Evolutionary conservation across 2,797 vertebrate genomes (phyloP), one percentile per base, ranked within the genome.

Genomic region (Parotocinclus haroldoi): DNA sequence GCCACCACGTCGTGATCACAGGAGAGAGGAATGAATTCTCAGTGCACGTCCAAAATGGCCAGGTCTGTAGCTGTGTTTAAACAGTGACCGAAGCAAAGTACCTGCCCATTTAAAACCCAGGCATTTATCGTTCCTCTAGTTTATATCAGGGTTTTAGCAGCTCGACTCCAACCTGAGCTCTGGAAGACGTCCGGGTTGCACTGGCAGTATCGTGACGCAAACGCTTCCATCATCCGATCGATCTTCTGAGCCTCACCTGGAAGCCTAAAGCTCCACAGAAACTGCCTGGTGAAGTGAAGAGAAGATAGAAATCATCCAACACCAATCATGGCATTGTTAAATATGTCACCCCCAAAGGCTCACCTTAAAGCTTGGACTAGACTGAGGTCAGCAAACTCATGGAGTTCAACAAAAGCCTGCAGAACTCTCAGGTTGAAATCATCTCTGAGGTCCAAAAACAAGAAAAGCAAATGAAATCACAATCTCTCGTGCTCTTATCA

Each of bases 171-270:
- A 99, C 96, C 96, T 91, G 96, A 96, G 11, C 95, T 98, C 89
- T 98, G 96, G 89, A 98, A 98, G 81, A 99, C 96, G 3, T 96
- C 96, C 0, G 92, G 91, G 83, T 98, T 98, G 83, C 96, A 98
- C 81, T 97, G 92, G 80, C 96, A 98, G 82, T 99, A 98, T 56
- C 96, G 93, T 0, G 94, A 91, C 14, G 96, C 96, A 55, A 98
- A 98, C 1, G 96, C 90, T 86, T 98, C 96, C 96, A 98, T 98
- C 96, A 98, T 98, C 11, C 96, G 91, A 75, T 98, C 96, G 7
- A 98, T 98, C 85, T 98, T 98, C 85, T 98, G 96, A n/a, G 96
- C 96, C 83, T 98, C 96, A 48, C 96, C 95, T 0, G 96, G 96
- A 71, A 98, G 89, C 62, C 95, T 87, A 80, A 98, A 98, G 82